phyloP scores from a whole-genome alignment of 2,888 invertebrate species.

The Eupithecia subumbrata region DNA sequence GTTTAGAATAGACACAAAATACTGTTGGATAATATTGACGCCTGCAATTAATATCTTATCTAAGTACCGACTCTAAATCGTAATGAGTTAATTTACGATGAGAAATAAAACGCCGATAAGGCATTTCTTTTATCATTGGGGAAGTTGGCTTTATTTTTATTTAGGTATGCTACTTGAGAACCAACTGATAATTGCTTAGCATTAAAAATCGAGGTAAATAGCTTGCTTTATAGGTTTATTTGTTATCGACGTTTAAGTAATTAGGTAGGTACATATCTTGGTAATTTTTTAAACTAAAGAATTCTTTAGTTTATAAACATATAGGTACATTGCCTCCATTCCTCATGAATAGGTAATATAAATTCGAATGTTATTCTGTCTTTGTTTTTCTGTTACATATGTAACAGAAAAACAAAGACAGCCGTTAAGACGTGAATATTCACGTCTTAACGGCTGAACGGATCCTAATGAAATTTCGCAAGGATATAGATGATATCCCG shows the following conservation, averaged over 20 bases:
- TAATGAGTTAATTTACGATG: slow-evolving; percentile 43
- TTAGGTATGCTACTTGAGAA: slow-evolving; percentile 2
- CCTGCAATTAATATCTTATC: background rate
- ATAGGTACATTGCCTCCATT: background rate
- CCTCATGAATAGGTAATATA: background rate
- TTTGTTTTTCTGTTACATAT: background rate
- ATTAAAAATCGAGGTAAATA: background rate
- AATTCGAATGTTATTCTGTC: background rate
- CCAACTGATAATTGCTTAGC: background rate
- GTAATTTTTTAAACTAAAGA: background rate
- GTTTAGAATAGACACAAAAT: background rate
- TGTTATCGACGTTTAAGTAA: background rate
- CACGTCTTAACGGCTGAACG: background rate
- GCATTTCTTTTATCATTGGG: slow-evolving; percentile 4
- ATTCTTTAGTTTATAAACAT: background rate
- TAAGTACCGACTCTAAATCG: slow-evolving; percentile 17
- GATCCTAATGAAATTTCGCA: background rate
- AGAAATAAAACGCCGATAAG: slow-evolving; percentile 42
- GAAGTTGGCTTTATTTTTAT: background rate
- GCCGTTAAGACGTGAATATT: too few relatives aligned
- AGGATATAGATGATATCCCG: background rate
- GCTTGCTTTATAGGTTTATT: background rate
- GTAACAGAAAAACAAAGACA: too few relatives aligned
- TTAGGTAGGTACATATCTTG: background rate
- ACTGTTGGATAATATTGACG: background rate